Evolutionary conservation across 1,140 invertebrate species (phyloP).

Genomic region (Drosophila virilis): DNA sequence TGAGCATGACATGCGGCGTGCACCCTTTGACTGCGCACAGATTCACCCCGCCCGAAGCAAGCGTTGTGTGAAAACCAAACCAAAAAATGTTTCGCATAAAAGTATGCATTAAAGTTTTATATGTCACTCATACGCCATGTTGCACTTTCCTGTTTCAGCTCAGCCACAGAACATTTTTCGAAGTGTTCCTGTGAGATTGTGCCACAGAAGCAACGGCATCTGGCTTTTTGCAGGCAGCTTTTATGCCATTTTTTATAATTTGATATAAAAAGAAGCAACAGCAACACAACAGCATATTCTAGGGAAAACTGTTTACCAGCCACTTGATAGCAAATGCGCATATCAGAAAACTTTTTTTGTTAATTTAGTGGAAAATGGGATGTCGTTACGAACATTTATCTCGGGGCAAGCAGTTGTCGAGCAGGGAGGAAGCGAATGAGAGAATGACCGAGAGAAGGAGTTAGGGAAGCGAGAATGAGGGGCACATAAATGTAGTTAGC

Average conservation of each 20-base stretch:
- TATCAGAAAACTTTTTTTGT: conserved; percentile 53
- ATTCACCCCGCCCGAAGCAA: neutral
- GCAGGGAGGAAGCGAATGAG: neutral
- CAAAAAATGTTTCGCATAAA: conserved; percentile 54
- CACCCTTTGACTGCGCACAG: conserved; percentile 11
- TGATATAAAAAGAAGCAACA: conserved; percentile 9
- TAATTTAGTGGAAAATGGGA: conserved; percentile 77
- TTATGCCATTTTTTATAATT: conserved; percentile 50
- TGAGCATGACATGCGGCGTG: conserved; percentile 38
- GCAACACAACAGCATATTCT: neutral
- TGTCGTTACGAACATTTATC: conserved; percentile 47
- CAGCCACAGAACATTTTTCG: conserved; percentile 39
- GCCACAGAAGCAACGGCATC: conserved; percentile 7
- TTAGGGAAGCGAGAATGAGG: no score
- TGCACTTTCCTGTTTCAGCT: conserved; percentile 54
- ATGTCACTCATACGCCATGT: conserved; percentile 72
- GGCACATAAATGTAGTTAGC: neutral
- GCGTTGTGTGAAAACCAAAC: conserved; percentile 18
- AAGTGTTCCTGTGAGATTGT: conserved; percentile 26
- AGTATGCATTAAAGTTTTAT: conserved; percentile 73
- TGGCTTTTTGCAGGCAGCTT: conserved; percentile 17
- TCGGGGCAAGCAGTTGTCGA: conserved; percentile 19
- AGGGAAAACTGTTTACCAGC: conserved; percentile 48
- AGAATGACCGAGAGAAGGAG: neutral
- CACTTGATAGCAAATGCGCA: conserved; percentile 60